These are phyloP conservation scores for Mormoops blainvillei DNA, from an alignment of 2,113 vertebrate genomes.

Conservation along the genomic window DNA sequence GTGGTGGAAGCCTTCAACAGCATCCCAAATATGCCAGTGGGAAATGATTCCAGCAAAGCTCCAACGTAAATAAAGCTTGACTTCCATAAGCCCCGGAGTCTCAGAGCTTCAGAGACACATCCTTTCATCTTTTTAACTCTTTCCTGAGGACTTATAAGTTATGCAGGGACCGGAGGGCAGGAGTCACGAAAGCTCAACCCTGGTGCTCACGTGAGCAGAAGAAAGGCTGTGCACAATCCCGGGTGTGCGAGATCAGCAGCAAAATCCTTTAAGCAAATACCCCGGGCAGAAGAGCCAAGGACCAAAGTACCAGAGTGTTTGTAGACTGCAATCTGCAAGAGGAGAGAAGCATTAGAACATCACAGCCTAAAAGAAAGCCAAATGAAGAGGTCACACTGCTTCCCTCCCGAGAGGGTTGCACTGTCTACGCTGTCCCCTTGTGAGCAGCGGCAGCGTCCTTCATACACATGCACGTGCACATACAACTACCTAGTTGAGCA, in stretches of 20 bases:
- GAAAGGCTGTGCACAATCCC: not conserved
- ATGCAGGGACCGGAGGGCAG: not conserved
- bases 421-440: too few species aligned
- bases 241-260: not conserved
- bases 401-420: too few species aligned
- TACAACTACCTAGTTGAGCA: too few species aligned
- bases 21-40: not conserved
- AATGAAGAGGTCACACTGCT: not conserved
- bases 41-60: slow-evolving; percentile 7
- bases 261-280: slow-evolving; percentile 20
- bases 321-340: not conserved
- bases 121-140: not conserved
- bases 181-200: not conserved
- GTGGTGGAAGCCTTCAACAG: not conserved
- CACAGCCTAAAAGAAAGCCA: not conserved
- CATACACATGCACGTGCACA: rapidly evolving
- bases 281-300: not conserved
- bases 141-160: not conserved
- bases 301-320: not conserved
- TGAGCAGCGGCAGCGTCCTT: not conserved
- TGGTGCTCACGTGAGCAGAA: rapidly evolving
- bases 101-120: not conserved
- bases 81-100: not conserved
- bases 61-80: not conserved
- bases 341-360: not conserved